These are phyloP conservation scores for Brachionus angularis DNA, from an alignment of 1,140 invertebrate species.

Conservation along the genomic window DNA sequence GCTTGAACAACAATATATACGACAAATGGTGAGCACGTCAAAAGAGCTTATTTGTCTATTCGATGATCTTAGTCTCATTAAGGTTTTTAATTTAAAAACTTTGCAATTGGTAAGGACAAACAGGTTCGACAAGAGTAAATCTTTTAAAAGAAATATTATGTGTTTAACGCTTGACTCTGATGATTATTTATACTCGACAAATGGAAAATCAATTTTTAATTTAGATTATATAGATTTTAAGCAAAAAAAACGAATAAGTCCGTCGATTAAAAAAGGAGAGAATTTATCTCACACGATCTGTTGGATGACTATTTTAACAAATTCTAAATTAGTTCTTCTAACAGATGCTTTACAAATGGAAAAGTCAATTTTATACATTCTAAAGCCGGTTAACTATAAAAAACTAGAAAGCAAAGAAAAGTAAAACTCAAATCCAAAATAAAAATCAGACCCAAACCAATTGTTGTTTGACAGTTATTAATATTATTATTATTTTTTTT, in stretches of 20 bases:
- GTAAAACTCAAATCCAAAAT: not conserved
- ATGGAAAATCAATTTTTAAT: conserved; percentile 35
- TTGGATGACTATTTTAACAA: conserved; percentile 37
- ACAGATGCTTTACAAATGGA: conserved; percentile 41
- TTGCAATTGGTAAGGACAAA: not conserved
- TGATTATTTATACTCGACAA: conserved; percentile 26
- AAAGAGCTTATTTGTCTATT: conserved; percentile 27
- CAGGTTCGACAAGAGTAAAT: not conserved
- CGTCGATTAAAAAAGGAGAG: not conserved
- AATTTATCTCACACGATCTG: conserved; percentile 13
- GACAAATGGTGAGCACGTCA: conserved; percentile 29
- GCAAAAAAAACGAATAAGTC: not conserved
- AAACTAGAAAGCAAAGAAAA: not conserved
- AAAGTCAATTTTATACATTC: conserved; percentile 13
- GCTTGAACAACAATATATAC: conserved; percentile 13
- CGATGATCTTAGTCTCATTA: conserved; percentile 6
- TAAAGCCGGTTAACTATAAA: not conserved
- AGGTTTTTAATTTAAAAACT: conserved; percentile 36
- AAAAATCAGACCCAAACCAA: too few relatives aligned
- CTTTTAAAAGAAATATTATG: not conserved
- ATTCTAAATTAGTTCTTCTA: conserved; percentile 26
- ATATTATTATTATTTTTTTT: conserved; percentile 1
- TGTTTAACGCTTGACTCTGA: conserved; percentile 27
- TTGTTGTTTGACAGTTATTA: conserved; percentile 32
- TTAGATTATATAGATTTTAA: conserved; percentile 32